Evolutionary conservation across 2,113 vertebrate genomes (phyloP), one percentile per base, ranked within the genome.

Genomic region (Caranx ignobilis): DNA sequence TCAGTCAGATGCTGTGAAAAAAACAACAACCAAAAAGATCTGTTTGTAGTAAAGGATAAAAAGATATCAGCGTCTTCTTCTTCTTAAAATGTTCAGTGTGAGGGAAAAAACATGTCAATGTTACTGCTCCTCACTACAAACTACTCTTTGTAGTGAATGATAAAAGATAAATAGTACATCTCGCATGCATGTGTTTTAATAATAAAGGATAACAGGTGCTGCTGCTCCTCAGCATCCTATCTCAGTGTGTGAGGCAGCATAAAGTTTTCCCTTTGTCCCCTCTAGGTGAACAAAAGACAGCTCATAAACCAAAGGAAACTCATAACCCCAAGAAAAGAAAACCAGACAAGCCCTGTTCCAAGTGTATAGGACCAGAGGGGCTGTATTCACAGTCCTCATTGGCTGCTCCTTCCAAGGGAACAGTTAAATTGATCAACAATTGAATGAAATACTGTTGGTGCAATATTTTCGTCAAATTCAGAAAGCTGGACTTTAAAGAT

Each of bases 231-330:
- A 54, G 76, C 31, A 45, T 81, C 37, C 31, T 72, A 52, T 83
- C 60, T 68, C 55, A 43, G 54, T 11, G 15, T 61, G 60, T 75
- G 64, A 79, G 60, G 67, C 64, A 35, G 37, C 37, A 19, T 7
- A 64, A 69, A 15, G 32, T 79, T 88, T 71, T 61, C 56, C 34
- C 35, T 80, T 83, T 83, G 62, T 77, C 67, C 68, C 70, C 11
- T 19, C 13, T 3, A 8, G 39, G 57, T 64, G 45, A 78, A 77
- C 41, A 80, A 85, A 81, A 34, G n/a, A 35, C n/a, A 79, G 60
- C 57, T 77, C 75, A 73, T 64, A 77, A 84, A 77, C 60, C 19
- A 60, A 11, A 19, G 56, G 65, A 86, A 89, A 68, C 67, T 81
- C 66, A 73, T 67, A 79, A 76, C 57, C 62, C 54, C 26, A 48